Conservation (phyloP, 2,113 vertebrate genomes). For the Epinephelus lanceolatus region DNA sequence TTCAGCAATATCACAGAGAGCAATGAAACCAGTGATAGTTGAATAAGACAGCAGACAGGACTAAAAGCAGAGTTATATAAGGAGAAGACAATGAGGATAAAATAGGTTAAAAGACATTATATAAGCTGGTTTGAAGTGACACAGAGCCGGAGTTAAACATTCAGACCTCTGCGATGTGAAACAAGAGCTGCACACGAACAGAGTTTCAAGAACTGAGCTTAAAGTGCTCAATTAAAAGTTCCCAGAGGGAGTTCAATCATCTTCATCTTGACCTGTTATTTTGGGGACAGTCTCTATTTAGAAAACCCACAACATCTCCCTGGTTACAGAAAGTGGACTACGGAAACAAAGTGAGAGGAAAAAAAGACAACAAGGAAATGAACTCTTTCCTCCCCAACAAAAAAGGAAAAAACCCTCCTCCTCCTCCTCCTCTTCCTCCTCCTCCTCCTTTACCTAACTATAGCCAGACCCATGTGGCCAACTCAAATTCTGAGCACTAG, state of each 20-base stretch:
- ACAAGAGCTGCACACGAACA: neutral
- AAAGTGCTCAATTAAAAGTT: constrained; percentile 32
- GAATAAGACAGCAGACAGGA: neutral
- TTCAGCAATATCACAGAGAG: neutral
- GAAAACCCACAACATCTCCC: constrained; percentile 75
- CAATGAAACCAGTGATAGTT: neutral
- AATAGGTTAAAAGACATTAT: constrained; percentile 21
- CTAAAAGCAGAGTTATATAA: constrained; percentile 33
- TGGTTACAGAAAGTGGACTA: constrained; percentile 69
- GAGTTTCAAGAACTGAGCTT: neutral
- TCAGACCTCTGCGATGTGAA: constrained; percentile 8
- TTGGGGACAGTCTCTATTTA: constrained; percentile 74
- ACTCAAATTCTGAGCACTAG: constrained; percentile 85
- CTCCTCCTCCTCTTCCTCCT: neutral
- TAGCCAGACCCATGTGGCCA: constrained; percentile 73
- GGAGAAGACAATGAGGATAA: constrained; percentile 16
- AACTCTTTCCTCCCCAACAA: constrained; percentile 49
- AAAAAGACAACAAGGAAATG: constrained; percentile 61
- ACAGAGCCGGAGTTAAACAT: constrained; percentile 1
- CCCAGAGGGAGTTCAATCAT: constrained; percentile 44
- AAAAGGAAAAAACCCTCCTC: neutral
- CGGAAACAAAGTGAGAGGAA: constrained; percentile 35
- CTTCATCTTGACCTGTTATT: constrained; percentile 62
- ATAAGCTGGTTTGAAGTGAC: constrained; percentile 38
- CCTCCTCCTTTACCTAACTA: constrained; percentile 54